Evolutionary conservation across 2,888 invertebrate species (phyloP).

Genomic region (Agrotis exclamationis): DNA sequence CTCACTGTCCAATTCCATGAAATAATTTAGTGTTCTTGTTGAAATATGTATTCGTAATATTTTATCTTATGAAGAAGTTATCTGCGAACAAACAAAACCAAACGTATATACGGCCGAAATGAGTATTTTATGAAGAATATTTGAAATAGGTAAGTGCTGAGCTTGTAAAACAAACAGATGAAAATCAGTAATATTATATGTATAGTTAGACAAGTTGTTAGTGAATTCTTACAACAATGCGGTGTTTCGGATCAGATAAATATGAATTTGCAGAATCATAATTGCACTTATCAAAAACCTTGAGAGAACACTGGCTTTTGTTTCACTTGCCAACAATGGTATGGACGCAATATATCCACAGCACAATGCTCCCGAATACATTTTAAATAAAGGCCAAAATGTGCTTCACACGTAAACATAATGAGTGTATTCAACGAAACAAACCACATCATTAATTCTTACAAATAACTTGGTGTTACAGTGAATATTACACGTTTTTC

Average conservation of each 20-base stretch:
- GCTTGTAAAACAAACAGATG: constrained; percentile 27
- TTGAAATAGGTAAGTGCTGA: background rate
- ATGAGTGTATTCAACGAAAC: constrained; percentile 63
- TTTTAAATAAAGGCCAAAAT: constrained; percentile 73
- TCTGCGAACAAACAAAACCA: no score
- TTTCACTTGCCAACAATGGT: constrained; percentile 75
- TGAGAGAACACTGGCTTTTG: constrained; percentile 77
- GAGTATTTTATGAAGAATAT: background rate
- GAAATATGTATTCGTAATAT: no score
- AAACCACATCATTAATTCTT: constrained; percentile 56
- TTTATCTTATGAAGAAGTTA: no score
- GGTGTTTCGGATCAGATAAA: constrained; percentile 73
- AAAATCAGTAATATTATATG: constrained; percentile 21
- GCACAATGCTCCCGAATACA: constrained; percentile 72
- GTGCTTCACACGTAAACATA: constrained; percentile 72
- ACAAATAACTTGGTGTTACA: constrained; percentile 44
- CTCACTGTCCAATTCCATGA: background rate
- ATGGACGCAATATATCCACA: constrained; percentile 64
- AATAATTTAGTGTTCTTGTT: background rate
- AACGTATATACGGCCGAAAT: no score
- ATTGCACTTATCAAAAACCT: constrained; percentile 77
- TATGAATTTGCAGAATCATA: constrained; percentile 73
- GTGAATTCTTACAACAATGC: constrained; percentile 55
- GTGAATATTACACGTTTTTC: constrained; percentile 31
- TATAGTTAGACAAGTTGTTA: constrained; percentile 28